Conservation (phyloP, 1,140 invertebrate genomes). For the Zaprionus camerounensis region DNA sequence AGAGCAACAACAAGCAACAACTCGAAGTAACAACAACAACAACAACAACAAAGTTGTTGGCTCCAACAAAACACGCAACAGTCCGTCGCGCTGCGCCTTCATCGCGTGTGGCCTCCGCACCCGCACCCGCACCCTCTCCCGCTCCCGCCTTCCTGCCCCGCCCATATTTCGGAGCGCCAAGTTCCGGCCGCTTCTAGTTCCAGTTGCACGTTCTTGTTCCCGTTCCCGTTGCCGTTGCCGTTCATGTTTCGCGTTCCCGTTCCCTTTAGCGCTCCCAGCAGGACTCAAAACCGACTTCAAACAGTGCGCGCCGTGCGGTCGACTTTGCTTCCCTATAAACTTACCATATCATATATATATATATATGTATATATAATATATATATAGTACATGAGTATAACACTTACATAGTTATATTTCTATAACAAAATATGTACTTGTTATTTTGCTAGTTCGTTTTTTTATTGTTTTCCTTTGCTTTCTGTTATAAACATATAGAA, state of each 20-base stretch:
- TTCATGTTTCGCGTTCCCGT: constrained; percentile 2
- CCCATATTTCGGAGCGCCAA: not conserved
- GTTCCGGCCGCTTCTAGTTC: not conserved
- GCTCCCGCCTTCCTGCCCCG: no score
- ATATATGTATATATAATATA: not conserved
- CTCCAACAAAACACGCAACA: constrained; percentile 75
- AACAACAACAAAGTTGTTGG: constrained; percentile 64
- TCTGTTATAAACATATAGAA: constrained; percentile 37
- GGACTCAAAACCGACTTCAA: constrained; percentile 52
- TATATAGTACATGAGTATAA: not conserved
- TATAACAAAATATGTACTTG: constrained; percentile 68
- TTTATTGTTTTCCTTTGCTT: constrained; percentile 37
- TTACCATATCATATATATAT: constrained; percentile 4
- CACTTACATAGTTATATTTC: constrained; percentile 47
- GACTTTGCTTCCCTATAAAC: constrained; percentile 38
- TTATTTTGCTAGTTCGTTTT: constrained; percentile 36
- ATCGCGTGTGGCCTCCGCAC: constrained; percentile 47
- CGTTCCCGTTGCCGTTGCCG: not conserved
- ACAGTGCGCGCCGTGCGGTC: constrained; percentile 53
- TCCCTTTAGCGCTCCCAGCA: constrained; percentile 31
- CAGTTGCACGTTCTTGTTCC: not conserved
- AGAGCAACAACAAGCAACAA: no score
- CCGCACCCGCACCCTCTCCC: not conserved
- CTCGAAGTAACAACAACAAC: constrained; percentile 37
- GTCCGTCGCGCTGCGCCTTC: constrained; percentile 55